These are phyloP conservation scores for Drosophila erecta DNA, from an alignment of 1,140 invertebrate genomes.

Conservation along the genomic window DNA sequence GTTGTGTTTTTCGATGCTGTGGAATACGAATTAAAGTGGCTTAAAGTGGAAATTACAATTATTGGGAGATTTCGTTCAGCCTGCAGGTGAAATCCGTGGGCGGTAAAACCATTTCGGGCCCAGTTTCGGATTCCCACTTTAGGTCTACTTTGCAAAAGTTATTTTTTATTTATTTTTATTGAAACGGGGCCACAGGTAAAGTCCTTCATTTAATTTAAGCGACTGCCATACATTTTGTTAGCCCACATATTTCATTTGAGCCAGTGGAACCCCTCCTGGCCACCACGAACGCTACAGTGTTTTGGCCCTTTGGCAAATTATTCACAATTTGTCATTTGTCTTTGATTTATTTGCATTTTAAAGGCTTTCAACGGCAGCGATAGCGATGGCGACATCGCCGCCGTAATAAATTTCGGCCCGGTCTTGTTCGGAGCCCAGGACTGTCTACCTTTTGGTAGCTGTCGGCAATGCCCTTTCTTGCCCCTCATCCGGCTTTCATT, in stretches of 20 bases:
- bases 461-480: slow-evolving; percentile 54
- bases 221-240: slow-evolving; percentile 76
- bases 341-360: slow-evolving; percentile 84
- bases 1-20: slow-evolving; percentile 37
- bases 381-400: slow-evolving; percentile 69
- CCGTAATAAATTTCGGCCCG: slow-evolving; percentile 73
- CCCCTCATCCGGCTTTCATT: neutral
- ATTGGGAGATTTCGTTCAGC: slow-evolving; percentile 36
- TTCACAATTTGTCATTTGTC: slow-evolving; percentile 83
- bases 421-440: slow-evolving; percentile 46
- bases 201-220: slow-evolving; percentile 82
- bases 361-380: slow-evolving; percentile 74
- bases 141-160: slow-evolving; percentile 16
- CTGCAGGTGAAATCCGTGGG: slow-evolving; percentile 27
- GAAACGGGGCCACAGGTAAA: slow-evolving; percentile 35
- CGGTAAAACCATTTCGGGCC: slow-evolving; percentile 30
- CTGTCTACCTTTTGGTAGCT: slow-evolving; percentile 80
- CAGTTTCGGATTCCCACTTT: slow-evolving; percentile 14
- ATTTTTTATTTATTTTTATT: slow-evolving; percentile 35
- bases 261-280: neutral
- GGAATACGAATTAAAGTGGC: slow-evolving; percentile 24
- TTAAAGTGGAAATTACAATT: slow-evolving; percentile 34
- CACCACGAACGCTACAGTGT: slow-evolving; percentile 16
- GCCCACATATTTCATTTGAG: slow-evolving; percentile 72
- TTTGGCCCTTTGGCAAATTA: slow-evolving; percentile 79